Base-by-base conservation (phyloP, 2,797 vertebrate genomes). In the Phyllotis vaccarum region DNA sequence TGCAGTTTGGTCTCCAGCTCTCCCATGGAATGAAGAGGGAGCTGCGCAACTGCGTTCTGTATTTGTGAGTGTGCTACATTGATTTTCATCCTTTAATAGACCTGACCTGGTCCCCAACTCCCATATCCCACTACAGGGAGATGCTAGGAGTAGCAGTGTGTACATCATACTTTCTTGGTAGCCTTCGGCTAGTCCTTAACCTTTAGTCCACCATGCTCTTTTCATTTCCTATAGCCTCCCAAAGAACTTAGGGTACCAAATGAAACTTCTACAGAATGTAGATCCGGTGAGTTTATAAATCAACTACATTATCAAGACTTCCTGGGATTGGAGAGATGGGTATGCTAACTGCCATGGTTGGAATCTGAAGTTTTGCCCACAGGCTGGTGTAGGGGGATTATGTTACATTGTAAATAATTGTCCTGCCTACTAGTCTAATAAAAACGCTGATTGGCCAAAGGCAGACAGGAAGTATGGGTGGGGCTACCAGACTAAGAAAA, bases 291-390 rank as follows among this genome's bases (percentile, higher is more conserved):
- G 6, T 90, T 90, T 95, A 68, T 89, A 86, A 93, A 85, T n/a
- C 31, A 98, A 97, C 95, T 95, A 95, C 96, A 95, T 97, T 97
- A 98, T 94, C 91, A 94, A 95, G 97, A 96, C 86, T 89, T 96
- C 90, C 96, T 96, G 96, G 95, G 97, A 91, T 94, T 34, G 81
- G 58, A 58, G n/a, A 79, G 68, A 46, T 40, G 29, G 27, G 49
- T 54, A 1, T 94, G 97, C 97, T 97, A 40, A 52, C 68, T 43
- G 40, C 16, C 31, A 14, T 43, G 46, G 14, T 34, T 87, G 43
- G 52, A 49, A 76, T 89, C 87, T 64, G 31, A 76, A 64, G 56
- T 49, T 4, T 64, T 40, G 62, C 8, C 29, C 72, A 76, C 13
- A n/a, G 31, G 40, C 31, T 46, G 40, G 13, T 49, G 24, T 72